A percentile compares a stretch with the other conserved stretches of the same genome.
Conservation (phyloP, 2,888 invertebrate genomes). For the Chirona hameri region DNA sequence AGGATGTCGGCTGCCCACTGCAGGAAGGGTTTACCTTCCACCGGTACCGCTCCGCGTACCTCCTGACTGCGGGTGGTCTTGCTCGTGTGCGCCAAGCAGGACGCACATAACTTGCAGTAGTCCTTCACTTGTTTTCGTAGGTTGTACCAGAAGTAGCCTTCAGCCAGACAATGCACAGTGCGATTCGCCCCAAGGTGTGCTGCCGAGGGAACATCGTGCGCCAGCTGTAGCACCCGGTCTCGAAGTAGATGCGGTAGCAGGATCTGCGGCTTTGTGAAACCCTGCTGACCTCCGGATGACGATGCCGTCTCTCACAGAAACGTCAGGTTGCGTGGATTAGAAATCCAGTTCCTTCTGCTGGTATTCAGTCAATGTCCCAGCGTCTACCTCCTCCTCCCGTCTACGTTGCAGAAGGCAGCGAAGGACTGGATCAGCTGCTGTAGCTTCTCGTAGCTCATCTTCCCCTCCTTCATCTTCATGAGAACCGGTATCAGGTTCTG, state of each 20-base stretch:
- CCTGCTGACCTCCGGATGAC: background rate
- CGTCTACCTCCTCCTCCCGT: background rate
- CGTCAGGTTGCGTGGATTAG: background rate
- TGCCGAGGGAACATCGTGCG: background rate
- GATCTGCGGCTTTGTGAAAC: background rate
- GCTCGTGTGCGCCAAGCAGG: background rate
- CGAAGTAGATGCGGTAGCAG: background rate
- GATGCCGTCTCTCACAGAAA: background rate
- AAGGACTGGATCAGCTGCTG: background rate
- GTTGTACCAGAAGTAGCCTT: background rate
- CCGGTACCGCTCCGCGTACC: background rate
- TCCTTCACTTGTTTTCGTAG: background rate
- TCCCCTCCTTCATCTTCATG: background rate
- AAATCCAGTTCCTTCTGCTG: background rate
- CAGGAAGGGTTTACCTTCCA: background rate
- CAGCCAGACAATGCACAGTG: background rate
- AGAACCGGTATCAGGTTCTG: background rate
- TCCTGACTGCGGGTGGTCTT: background rate
- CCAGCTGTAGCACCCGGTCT: background rate
- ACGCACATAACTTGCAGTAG: background rate
- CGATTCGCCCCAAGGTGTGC: background rate
- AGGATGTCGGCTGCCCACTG: background rate
- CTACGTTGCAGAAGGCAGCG: background rate
- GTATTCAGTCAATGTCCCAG: background rate
- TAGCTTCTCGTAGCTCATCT: background rate